phyloP scores from a whole-genome alignment of 2,797 vertebrate genomes.

The Phoebastria nigripes region DNA sequence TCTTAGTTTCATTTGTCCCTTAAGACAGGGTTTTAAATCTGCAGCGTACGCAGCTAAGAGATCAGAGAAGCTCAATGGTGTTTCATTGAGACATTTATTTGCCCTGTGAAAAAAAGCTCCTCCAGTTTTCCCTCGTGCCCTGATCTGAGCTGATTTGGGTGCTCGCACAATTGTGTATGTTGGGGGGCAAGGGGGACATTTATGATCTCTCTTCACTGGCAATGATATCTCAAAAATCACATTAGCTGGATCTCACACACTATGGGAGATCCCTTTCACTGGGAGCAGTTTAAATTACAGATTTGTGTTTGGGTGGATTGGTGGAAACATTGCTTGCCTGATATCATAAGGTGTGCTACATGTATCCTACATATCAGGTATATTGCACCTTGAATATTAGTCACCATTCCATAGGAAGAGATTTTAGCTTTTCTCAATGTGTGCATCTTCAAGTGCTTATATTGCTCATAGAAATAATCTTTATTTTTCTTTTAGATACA shows the following conservation, averaged over 20 bases:
- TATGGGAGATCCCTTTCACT: not conserved
- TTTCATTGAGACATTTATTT: not conserved
- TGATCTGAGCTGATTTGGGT: not conserved
- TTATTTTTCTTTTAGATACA: not conserved
- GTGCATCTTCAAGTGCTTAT: not conserved
- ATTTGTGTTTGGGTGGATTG: not conserved
- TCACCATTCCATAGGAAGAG: not conserved
- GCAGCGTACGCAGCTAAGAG: not conserved
- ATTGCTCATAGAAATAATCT: not conserved
- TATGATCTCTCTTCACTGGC: not conserved
- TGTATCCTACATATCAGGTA: not conserved
- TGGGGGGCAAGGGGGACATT: not conserved
- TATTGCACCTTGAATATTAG: no score
- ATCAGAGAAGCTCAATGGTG: not conserved
- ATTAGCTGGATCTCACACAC: not conserved
- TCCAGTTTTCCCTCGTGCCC: not conserved
- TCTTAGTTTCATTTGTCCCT: not conserved
- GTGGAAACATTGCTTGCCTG: not conserved
- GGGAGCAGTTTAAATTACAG: not conserved
- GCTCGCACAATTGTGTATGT: accelerated
- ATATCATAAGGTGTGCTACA: not conserved
- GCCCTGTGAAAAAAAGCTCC: not conserved
- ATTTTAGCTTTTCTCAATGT: not conserved
- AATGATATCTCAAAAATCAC: not conserved
- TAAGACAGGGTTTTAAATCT: not conserved